Conservation (phyloP, 2,113 vertebrate genomes). For the Pogona vitticeps region DNA sequence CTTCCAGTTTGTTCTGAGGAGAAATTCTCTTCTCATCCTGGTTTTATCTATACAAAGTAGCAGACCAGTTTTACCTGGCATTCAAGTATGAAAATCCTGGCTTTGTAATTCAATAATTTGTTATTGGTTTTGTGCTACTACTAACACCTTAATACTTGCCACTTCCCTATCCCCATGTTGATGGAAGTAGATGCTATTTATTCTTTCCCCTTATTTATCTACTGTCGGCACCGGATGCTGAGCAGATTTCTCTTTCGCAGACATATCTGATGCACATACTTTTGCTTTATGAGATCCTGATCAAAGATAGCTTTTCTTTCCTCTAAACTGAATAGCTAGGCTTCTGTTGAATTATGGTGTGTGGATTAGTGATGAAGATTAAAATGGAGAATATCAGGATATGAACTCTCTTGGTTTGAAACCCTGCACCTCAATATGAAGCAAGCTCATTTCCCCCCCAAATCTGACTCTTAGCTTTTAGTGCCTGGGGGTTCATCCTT, state of each 20-base stretch:
- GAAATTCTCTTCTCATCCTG: neutral
- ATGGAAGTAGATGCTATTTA: neutral
- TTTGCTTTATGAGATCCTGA: slow-evolving; percentile 11
- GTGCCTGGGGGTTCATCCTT: neutral
- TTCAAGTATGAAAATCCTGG: slow-evolving; percentile 25
- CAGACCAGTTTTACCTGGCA: neutral
- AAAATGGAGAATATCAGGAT: neutral
- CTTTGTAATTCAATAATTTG: neutral
- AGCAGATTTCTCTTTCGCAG: neutral
- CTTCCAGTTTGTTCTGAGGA: neutral
- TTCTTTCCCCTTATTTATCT: slow-evolving; percentile 20
- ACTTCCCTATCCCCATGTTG: neutral
- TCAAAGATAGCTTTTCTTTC: slow-evolving; percentile 14
- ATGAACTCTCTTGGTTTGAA: neutral
- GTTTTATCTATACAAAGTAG: neutral
- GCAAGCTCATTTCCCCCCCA: neutral
- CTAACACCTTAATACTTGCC: neutral
- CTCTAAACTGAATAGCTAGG: slow-evolving; percentile 11
- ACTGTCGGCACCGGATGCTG: neutral
- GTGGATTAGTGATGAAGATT: neutral
- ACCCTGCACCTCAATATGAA: neutral
- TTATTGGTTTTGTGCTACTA: slow-evolving; percentile 22
- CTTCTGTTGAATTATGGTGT: neutral
- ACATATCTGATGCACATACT: neutral
- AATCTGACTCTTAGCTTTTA: neutral